Percentiles rank a stretch among this genome's conserved stretches.
Conservation (phyloP, 2,888 invertebrate genomes). For the Colostygia pectinataria region DNA sequence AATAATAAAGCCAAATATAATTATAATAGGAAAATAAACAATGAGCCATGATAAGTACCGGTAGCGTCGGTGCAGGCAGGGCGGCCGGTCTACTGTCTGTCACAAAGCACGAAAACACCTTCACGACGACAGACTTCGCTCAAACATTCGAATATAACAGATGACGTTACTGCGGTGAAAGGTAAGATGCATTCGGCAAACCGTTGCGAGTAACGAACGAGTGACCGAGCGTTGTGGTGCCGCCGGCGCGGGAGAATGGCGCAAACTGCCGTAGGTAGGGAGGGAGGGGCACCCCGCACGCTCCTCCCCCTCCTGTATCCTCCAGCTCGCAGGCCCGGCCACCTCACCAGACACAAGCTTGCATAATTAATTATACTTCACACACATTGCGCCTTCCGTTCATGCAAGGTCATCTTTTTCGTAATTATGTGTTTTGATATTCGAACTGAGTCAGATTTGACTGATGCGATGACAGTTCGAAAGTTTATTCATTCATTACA, state of each 20-base stretch:
- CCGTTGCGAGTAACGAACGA: constrained; percentile 62
- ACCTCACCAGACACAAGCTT: constrained; percentile 74
- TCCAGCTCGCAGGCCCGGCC: constrained; percentile 45
- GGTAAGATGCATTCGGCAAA: constrained; percentile 75
- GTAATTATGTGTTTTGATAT: constrained; percentile 42
- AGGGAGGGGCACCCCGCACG: constrained; percentile 49
- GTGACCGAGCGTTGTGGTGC: constrained; percentile 71
- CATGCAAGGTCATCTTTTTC: constrained; percentile 73
- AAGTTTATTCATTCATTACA: not conserved
- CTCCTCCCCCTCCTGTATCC: constrained; percentile 39
- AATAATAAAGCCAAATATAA: constrained; percentile 50
- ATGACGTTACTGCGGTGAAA: constrained; percentile 75
- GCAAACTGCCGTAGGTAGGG: constrained; percentile 69
- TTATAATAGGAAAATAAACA: constrained; percentile 59
- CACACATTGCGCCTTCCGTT: constrained; percentile 68
- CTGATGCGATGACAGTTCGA: not conserved
- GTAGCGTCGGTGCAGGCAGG: constrained; percentile 49
- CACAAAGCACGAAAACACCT: constrained; percentile 80
- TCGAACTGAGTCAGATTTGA: constrained; percentile 12
- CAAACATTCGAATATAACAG: constrained; percentile 66
- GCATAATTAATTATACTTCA: constrained; percentile 77
- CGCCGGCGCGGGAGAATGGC: constrained; percentile 77
- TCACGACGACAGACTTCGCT: constrained; percentile 65
- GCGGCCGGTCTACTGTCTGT: constrained; percentile 63
- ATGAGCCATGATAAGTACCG: constrained; percentile 69